phyloP scores from a whole-genome alignment of 2,888 invertebrate species.

The Acholoe squamosa region DNA sequence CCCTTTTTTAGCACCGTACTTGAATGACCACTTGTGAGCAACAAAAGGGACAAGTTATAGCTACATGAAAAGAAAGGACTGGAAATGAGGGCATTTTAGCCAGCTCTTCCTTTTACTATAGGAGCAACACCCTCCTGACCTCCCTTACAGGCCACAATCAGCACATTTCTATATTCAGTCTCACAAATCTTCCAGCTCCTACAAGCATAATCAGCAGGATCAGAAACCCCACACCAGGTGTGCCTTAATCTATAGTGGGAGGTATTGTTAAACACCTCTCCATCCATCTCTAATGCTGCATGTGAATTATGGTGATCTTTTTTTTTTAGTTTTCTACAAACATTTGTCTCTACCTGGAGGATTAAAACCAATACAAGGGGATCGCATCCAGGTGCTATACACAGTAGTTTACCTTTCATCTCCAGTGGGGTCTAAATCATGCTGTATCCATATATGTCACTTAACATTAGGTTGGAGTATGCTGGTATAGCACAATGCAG shows the following conservation, averaged over 20 bases:
- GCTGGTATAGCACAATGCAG: not conserved
- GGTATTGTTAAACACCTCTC: not conserved
- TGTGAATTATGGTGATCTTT: not conserved
- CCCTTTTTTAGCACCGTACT: too few species aligned
- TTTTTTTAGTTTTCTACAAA: not conserved
- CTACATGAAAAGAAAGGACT: too few species aligned
- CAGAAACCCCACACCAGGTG: not conserved
- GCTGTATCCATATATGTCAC: not conserved
- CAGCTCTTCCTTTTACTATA: too few species aligned
- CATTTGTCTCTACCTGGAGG: not conserved
- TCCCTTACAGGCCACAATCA: not conserved
- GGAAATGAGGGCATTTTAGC: too few species aligned
- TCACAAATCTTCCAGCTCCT: not conserved
- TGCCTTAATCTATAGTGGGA: not conserved
- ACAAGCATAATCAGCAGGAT: not conserved
- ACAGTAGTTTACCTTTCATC: too few species aligned
- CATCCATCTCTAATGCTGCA: not conserved
- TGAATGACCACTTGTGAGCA: too few species aligned
- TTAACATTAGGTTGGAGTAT: not conserved
- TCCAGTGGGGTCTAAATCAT: too few species aligned
- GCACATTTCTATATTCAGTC: slow-evolving; percentile 25
- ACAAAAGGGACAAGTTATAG: too few species aligned
- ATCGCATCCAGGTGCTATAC: too few species aligned
- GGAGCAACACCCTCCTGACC: not conserved
- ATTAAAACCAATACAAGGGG: too few species aligned